phyloP scores from a whole-genome alignment of 1,140 invertebrate genomes.

The Heterodera schachtii region DNA sequence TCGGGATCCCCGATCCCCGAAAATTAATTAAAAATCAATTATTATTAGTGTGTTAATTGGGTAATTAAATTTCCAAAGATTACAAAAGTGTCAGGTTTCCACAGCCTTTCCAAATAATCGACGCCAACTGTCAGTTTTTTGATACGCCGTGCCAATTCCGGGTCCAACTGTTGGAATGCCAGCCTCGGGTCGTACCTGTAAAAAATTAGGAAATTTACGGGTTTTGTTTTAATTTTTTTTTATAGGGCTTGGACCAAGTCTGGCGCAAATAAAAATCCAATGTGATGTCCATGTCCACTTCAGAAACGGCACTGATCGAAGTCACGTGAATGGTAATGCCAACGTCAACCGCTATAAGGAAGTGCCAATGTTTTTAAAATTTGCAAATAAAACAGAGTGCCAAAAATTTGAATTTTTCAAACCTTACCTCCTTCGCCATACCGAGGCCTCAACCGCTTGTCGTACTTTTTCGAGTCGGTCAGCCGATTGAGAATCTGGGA shows the following conservation, averaged over 20 bases:
- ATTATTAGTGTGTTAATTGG: no score
- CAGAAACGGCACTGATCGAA: constrained; percentile 62
- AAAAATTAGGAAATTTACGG: background rate
- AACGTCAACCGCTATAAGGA: constrained; percentile 62
- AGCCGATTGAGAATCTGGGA: constrained; percentile 52
- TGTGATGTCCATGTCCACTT: constrained; percentile 70
- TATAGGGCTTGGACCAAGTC: constrained; percentile 74
- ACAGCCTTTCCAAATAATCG: constrained; percentile 93
- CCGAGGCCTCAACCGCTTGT: constrained; percentile 95
- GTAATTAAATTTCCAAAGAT: background rate
- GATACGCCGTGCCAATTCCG: constrained; percentile 78
- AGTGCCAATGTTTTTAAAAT: no score
- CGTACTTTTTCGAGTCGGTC: constrained; percentile 72
- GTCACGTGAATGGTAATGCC: constrained; percentile 64
- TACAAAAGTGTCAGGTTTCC: constrained; percentile 85
- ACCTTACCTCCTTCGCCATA: constrained; percentile 80
- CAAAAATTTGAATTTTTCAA: constrained; percentile 51
- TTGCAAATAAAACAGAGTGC: constrained; percentile 54
- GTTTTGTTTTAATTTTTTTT: background rate
- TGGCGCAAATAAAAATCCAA: constrained; percentile 73
- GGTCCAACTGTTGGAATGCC: constrained; percentile 79
- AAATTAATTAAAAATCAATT: no score
- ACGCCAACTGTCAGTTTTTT: constrained; percentile 72
- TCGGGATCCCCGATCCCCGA: no score
- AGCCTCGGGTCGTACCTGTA: constrained; percentile 88